Conservation (phyloP, 1,140 invertebrate genomes). For the Camponotus vicinus region DNA sequence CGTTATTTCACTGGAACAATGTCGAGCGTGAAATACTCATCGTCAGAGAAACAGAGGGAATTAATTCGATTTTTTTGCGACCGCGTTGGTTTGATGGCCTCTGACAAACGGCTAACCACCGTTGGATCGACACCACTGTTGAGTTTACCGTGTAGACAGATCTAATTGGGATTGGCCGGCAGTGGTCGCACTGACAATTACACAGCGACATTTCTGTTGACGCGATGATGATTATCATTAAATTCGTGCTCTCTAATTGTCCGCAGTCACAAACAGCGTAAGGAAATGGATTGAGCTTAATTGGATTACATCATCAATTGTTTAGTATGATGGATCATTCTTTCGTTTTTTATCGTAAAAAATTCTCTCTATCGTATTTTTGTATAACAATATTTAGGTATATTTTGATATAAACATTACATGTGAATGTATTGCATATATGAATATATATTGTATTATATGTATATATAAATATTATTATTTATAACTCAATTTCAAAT, state of each 20-base stretch:
- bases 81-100: constrained; percentile 25
- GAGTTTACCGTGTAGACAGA: constrained; percentile 41
- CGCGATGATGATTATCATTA: constrained; percentile 54
- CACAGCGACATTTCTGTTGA: constrained; percentile 54
- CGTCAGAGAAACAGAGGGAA: constrained; percentile 8
- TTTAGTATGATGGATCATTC: not conserved
- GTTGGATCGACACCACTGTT: constrained; percentile 6
- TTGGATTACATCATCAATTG: not conserved
- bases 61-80: constrained; percentile 23
- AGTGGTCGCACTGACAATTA: constrained; percentile 50
- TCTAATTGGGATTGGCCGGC: constrained; percentile 54
- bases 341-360: not conserved
- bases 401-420: not conserved
- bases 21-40: not conserved
- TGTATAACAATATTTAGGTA: not conserved
- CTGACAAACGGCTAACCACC: constrained; percentile 57
- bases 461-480: no score
- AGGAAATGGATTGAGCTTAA: constrained; percentile 31
- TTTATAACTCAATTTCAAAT: not conserved
- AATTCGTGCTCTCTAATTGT: constrained; percentile 52
- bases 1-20: constrained; percentile 47
- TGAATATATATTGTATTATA: no score
- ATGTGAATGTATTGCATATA: not conserved
- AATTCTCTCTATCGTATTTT: not conserved
- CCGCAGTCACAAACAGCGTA: constrained; percentile 14